Conservation (phyloP, 2,888 invertebrate genomes). For the Chymomyza procnemis region DNA sequence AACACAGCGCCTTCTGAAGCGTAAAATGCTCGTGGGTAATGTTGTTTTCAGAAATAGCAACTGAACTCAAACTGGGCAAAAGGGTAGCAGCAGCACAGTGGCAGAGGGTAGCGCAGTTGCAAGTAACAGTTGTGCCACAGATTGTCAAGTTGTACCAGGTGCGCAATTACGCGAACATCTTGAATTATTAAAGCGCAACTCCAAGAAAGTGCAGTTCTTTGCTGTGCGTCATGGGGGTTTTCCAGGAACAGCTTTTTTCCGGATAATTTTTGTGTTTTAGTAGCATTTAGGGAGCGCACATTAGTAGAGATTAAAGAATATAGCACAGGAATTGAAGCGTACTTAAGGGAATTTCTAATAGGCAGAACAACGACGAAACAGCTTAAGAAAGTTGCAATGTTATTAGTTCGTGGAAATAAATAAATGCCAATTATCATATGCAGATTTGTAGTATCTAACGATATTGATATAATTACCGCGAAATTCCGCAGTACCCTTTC, state of each 20-base stretch:
- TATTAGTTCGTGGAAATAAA: no score
- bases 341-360: no score
- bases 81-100: not conserved
- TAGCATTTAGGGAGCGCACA: not conserved
- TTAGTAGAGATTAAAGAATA: not conserved
- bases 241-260: not conserved
- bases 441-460: no score
- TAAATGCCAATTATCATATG: no score
- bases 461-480: no score
- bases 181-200: not conserved
- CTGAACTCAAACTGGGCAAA: constrained; percentile 20
- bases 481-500: no score
- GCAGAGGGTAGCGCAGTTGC: no score
- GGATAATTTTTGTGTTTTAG: not conserved
- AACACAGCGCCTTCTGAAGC: constrained; percentile 37
- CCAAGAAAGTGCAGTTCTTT: not conserved
- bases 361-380: no score
- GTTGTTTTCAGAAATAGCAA: constrained; percentile 31
- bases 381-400: no score
- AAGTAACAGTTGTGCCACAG: not conserved
- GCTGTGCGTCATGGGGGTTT: not conserved
- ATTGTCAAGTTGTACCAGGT: not conserved
- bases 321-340: not conserved
- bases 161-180: not conserved
- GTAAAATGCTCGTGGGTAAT: constrained; percentile 50